Percentiles rank a stretch among this genome's conserved stretches.
Evolutionary conservation across 2,888 invertebrate genomes (phyloP).

Genomic region (Apotomis capreana): DNA sequence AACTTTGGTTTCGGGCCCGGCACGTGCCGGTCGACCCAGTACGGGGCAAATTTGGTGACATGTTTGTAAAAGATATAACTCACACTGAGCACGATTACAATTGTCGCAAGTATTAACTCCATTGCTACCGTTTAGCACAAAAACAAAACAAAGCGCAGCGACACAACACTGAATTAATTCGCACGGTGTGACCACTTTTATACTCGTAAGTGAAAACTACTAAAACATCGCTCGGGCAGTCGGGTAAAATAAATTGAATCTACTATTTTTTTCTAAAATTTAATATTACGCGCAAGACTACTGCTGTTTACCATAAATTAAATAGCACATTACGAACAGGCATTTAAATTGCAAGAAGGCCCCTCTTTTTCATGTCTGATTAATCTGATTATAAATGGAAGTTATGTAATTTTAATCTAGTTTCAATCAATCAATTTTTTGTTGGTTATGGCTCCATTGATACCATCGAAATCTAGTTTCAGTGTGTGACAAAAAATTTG

Average conservation of each 20-base stretch:
- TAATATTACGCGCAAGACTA: no score
- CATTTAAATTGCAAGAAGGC: no score
- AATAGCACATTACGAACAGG: no score
- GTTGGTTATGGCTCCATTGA: no score
- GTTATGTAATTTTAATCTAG: no score
- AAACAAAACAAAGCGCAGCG: not conserved
- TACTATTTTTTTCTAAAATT: not conserved
- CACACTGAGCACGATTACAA: not conserved
- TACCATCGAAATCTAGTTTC: no score
- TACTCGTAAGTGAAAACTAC: not conserved
- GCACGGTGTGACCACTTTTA: constrained; percentile 25
- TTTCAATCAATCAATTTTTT: no score
- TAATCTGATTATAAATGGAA: no score
- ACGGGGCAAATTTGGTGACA: constrained; percentile 46
- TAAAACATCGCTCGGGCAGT: no score
- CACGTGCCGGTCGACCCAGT: constrained; percentile 49
- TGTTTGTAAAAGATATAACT: constrained; percentile 40
- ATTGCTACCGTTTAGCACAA: not conserved
- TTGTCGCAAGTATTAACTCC: not conserved
- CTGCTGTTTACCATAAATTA: no score
- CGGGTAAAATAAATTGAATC: not conserved
- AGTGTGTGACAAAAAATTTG: no score
- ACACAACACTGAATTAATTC: not conserved
- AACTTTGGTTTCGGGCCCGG: constrained; percentile 47
- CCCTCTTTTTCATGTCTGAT: no score